These are phyloP conservation scores for Antennarius striatus DNA, from an alignment of 2,113 vertebrate genomes.

Conservation along the genomic window DNA sequence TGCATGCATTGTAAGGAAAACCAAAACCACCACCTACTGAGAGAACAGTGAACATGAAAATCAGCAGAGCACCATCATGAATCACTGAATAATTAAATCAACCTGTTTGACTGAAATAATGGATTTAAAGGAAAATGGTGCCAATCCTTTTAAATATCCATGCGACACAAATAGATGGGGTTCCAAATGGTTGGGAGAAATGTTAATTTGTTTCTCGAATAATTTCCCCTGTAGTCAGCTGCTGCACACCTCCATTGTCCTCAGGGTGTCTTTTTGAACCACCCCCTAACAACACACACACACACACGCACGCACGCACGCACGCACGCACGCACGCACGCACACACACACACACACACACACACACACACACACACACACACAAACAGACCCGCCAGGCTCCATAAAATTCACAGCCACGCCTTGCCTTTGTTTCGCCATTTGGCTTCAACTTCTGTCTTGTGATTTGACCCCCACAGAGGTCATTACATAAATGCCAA, in stretches of 20 bases:
- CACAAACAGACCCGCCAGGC: slow-evolving; percentile 53
- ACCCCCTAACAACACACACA: slow-evolving; percentile 22
- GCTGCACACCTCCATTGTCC: slow-evolving; percentile 66
- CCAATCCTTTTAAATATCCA: background rate
- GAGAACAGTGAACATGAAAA: no score
- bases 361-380: slow-evolving; percentile 42
- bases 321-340: slow-evolving; percentile 51
- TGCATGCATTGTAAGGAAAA: background rate
- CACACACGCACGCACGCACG: slow-evolving; percentile 30
- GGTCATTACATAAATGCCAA: slow-evolving; percentile 60
- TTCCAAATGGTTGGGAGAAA: slow-evolving; percentile 66
- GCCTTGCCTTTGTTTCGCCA: slow-evolving; percentile 74
- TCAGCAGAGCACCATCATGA: background rate
- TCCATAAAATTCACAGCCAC: slow-evolving; percentile 67
- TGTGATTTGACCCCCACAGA: slow-evolving; percentile 59
- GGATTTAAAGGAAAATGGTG: background rate
- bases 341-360: slow-evolving; percentile 31
- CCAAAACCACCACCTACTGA: no score
- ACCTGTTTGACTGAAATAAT: background rate
- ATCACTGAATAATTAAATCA: background rate
- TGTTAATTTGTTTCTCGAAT: slow-evolving; percentile 73
- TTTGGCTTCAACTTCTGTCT: slow-evolving; percentile 69
- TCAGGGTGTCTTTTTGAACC: slow-evolving; percentile 61
- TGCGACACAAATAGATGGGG: slow-evolving; percentile 41
- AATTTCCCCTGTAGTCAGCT: slow-evolving; percentile 70